phyloP scores from a whole-genome alignment of 37 sponge, comb jelly and placozoan species.

The Lycopodina hypogea region DNA sequence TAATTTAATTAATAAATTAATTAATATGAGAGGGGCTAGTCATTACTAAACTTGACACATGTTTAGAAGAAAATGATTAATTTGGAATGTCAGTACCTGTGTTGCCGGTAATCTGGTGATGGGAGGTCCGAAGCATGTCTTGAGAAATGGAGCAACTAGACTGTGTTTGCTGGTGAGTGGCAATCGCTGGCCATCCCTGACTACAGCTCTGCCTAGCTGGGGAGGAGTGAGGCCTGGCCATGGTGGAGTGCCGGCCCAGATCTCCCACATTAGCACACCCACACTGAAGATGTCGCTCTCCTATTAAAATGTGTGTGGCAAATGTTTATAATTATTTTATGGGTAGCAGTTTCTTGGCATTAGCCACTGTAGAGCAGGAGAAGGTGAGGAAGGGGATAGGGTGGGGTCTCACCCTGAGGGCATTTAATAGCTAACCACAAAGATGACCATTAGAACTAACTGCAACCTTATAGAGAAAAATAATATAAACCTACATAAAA shows the following conservation, averaged over 20 bases:
- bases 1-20: no score
- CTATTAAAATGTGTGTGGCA: conserved; percentile 14
- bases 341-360: no score
- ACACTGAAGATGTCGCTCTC: conserved; percentile 44
- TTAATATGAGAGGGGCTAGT: no score
- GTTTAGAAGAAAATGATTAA: no score
- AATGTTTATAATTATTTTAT: no score
- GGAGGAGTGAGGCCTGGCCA: conserved; percentile 33
- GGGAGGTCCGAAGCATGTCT: conserved; percentile 16
- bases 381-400: not conserved
- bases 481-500: no score
- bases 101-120: not conserved
- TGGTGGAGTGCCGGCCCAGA: conserved; percentile 18
- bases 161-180: conserved; percentile 8
- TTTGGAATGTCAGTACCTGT: no score
- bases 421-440: not conserved
- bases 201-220: conserved; percentile 8
- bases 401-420: not conserved
- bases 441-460: no score
- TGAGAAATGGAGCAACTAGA: conserved; percentile 24
- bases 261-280: conserved; percentile 48
- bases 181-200: conserved; percentile 21
- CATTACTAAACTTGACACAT: no score
- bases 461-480: no score
- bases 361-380: no score